Base-by-base conservation (phyloP, 2,888 invertebrate species). In the Hypomecis atomaria region DNA sequence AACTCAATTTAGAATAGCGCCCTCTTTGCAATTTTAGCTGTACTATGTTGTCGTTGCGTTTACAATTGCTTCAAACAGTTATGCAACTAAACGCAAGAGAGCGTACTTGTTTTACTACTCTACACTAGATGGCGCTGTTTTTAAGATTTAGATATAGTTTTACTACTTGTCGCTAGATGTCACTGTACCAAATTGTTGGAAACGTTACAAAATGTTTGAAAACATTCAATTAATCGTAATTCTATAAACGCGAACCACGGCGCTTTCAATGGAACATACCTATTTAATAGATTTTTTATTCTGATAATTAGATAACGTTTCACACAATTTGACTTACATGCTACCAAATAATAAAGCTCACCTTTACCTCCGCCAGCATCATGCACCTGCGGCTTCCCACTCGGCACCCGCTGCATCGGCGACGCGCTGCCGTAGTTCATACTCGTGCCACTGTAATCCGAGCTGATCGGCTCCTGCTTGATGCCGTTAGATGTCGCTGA, bases 401-500 rank as follows among this genome's bases (percentile, higher is more conserved):
- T 90, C 78, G 92, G 91, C 86, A 93, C 90, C 78, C 93, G 86
- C 78, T 93, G 93, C 92, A 93, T 91, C 58, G 93, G 92, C 66
- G 92, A 91, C 44, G 89, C 86, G 67, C 84, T 91, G 58, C 93
- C 93, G 71, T 93, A 93, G 84, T 90, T 92, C 90, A 93, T 91
- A 82, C 89, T 87, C 76, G 89, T 82, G 59, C 92, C 92, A 77
- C 85, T 90, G 78, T 93, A 93, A 74, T 93, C 93, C 67, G 89
- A 87, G 67, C 91, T 92, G 69, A 90, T 83, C 8, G 93, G 93
- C 77, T 93, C 92, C 69, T 93, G 92, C 89, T 94, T 92, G 88
- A 94, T 89, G 83, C 93, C 88, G 88, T 93, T 91, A 88, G 94
- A 94, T 94, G 96, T 96, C 86, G 97, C 97, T 79, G 97, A 94